A percentile compares a stretch with the other conserved stretches of the same genome.
Evolutionary conservation across 2,888 invertebrate genomes (phyloP).

Genomic region (Mermis nigrescens): DNA sequence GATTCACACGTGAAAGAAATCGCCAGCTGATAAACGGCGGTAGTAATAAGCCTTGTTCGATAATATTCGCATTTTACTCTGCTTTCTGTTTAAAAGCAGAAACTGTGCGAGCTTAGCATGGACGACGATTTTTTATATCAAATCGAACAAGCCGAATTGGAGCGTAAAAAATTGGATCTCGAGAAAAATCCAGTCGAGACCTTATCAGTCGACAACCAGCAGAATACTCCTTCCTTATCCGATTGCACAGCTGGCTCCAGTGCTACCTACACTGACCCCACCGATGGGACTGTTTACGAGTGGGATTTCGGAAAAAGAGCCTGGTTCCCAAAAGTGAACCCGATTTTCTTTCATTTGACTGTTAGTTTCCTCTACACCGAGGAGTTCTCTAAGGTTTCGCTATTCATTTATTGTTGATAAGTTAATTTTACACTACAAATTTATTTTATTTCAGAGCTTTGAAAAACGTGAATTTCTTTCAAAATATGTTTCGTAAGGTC

Average conservation of each 20-base stretch:
- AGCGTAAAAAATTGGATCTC: not conserved
- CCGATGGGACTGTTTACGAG: conserved; percentile 69
- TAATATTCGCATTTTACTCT: too few species aligned
- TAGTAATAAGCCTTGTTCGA: too few species aligned
- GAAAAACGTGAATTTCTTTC: too few species aligned
- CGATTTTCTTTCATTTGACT: not conserved
- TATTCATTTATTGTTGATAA: not conserved
- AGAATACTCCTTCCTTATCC: not conserved
- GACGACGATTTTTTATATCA: conserved; percentile 11
- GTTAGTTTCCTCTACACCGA: conserved; percentile 3
- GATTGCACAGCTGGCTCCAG: not conserved
- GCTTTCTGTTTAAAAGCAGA: too few species aligned
- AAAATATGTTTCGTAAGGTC: too few species aligned
- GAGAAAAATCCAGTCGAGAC: not conserved
- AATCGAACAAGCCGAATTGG: conserved; percentile 5
- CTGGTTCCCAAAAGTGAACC: conserved; percentile 68
- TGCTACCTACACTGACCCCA: conserved; percentile 14
- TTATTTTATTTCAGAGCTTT: not conserved
- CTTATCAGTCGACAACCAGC: not conserved
- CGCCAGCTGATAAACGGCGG: too few species aligned
- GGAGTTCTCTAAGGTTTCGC: not conserved
- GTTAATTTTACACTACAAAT: not conserved
- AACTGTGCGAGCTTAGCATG: too few species aligned
- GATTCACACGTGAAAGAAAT: too few species aligned
- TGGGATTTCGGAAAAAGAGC: conserved; percentile 76